Evolutionary conservation across 2,113 vertebrate species (phyloP).

Genomic region (Mastomys natalensis): DNA sequence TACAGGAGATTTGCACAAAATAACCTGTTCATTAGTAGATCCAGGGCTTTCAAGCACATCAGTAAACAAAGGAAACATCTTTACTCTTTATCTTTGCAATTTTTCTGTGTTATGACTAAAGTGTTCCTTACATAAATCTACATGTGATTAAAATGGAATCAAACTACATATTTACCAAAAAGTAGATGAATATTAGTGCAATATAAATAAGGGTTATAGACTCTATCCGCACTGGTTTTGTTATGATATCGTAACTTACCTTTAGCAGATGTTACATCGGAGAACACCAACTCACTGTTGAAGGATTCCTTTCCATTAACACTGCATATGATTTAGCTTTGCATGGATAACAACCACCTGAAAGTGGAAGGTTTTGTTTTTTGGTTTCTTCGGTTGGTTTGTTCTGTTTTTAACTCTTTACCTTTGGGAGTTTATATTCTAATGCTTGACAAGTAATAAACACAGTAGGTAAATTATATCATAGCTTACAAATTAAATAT

Average conservation of each 20-base stretch:
- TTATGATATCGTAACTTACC: not conserved
- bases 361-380: not conserved
- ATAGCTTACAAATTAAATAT: not conserved
- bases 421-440: slow-evolving; percentile 14
- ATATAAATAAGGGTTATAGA: not conserved
- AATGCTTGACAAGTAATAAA: not conserved
- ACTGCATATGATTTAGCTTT: not conserved
- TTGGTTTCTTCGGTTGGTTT: not conserved
- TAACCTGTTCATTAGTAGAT: not conserved
- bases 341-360: not conserved
- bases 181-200: not conserved
- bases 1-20: not conserved
- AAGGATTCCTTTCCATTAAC: not conserved
- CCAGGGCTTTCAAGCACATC: not conserved
- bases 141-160: not conserved
- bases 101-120: not conserved
- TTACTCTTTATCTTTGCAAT: not conserved
- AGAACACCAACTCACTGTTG: not conserved
- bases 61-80: slow-evolving; percentile 8
- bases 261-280: not conserved
- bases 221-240: not conserved
- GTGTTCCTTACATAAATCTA: not conserved
- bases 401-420: not conserved
- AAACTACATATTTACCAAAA: not conserved
- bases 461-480: not conserved